Conservation (phyloP, 2,797 vertebrate genomes). For the Fringilla coelebs region DNA sequence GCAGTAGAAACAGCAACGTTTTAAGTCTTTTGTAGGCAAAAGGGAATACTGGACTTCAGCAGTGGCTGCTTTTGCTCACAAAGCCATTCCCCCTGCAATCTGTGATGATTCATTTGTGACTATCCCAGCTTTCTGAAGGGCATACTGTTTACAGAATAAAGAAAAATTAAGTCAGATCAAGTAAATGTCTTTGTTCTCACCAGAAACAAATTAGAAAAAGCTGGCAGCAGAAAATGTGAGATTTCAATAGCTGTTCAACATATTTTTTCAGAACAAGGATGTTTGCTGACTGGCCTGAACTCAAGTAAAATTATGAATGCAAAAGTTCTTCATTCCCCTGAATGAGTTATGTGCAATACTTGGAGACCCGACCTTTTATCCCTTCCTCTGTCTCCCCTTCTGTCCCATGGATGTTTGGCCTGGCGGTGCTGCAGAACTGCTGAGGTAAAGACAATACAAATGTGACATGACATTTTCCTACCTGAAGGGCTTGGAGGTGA, state of each 20-base stretch:
- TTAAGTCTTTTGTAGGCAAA: conserved; percentile 33
- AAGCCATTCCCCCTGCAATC: neutral
- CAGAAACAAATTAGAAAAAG: neutral
- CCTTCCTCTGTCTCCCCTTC: neutral
- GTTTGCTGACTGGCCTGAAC: conserved; percentile 11
- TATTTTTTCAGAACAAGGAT: conserved; percentile 4
- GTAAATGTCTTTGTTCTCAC: neutral
- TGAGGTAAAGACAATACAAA: neutral
- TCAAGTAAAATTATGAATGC: neutral
- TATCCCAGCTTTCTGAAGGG: neutral
- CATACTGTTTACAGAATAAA: neutral
- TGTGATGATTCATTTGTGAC: conserved; percentile 3
- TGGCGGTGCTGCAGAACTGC: neutral
- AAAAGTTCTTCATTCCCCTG: neutral
- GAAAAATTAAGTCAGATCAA: neutral
- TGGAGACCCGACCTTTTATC: neutral
- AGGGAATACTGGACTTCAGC: neutral
- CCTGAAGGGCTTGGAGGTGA: neutral
- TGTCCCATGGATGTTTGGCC: neutral
- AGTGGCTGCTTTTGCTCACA: conserved; percentile 2
- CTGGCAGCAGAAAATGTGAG: neutral
- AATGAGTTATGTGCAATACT: neutral
- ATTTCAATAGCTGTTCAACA: neutral
- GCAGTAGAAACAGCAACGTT: conserved; percentile 35
- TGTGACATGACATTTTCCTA: neutral